Evolutionary conservation across 2,888 invertebrate species (phyloP).

Genomic region (Tetropium fuscum): DNA sequence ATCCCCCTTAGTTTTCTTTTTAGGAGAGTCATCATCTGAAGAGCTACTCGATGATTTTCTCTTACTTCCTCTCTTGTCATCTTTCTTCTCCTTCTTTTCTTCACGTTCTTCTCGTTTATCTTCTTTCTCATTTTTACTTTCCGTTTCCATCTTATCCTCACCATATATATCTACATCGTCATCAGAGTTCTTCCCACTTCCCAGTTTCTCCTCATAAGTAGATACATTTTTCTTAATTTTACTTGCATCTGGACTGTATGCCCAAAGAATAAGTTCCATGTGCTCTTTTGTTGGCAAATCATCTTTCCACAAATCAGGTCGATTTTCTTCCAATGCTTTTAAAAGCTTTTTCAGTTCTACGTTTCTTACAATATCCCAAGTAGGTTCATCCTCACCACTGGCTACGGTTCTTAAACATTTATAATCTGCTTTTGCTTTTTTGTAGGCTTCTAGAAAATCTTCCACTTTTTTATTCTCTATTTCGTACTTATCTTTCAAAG

Average conservation of each 20-base stretch:
- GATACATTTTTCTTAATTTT: constrained; percentile 73
- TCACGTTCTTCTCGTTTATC: constrained; percentile 35
- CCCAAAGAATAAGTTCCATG: constrained; percentile 78
- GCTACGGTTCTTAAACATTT: constrained; percentile 78
- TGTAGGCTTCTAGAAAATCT: constrained; percentile 75
- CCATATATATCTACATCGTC: constrained; percentile 49
- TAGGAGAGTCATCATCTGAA: constrained; percentile 56
- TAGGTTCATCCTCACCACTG: constrained; percentile 69
- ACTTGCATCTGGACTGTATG: constrained; percentile 78
- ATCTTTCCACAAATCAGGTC: constrained; percentile 73
- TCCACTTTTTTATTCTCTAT: constrained; percentile 66
- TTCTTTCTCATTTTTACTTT: constrained; percentile 35
- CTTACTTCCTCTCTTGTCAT: constrained; percentile 46
- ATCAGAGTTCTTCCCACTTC: constrained; percentile 48
- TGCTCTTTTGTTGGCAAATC: constrained; percentile 79
- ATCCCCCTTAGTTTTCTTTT: constrained; percentile 54
- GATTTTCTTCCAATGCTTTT: constrained; percentile 71
- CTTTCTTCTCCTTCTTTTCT: constrained; percentile 33
- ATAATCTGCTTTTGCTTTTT: constrained; percentile 75
- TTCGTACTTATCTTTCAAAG: constrained; percentile 69
- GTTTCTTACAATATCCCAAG: constrained; percentile 84
- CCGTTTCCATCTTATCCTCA: constrained; percentile 39
- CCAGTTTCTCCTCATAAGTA: constrained; percentile 65
- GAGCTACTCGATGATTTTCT: constrained; percentile 55
- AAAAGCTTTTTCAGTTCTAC: constrained; percentile 71